These are phyloP conservation scores for Ramphastos sulfuratus DNA, from an alignment of 2,113 vertebrate genomes.

Conservation along the genomic window DNA sequence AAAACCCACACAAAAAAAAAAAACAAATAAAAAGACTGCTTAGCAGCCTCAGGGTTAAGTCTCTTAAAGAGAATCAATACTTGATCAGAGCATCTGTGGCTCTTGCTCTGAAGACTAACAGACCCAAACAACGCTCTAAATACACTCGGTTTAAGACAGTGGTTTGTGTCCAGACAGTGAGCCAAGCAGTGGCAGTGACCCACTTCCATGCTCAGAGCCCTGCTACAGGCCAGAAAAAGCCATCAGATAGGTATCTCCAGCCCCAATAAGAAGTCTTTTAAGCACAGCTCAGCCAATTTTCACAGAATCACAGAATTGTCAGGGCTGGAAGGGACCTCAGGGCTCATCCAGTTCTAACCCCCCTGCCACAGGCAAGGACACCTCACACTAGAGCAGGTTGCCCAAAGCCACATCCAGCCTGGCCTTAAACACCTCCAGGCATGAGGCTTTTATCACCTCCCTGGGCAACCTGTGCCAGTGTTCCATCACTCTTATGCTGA, in stretches of 20 bases:
- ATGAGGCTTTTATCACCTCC: no score
- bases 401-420: no score
- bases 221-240: background rate
- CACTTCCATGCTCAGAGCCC: background rate
- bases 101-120: background rate
- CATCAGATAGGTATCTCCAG: background rate
- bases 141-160: background rate
- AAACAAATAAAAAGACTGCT: conserved; percentile 22
- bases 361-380: no score
- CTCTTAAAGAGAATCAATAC: background rate
- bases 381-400: no score
- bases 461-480: no score
- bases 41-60: conserved; percentile 7
- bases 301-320: no score
- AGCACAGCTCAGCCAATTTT: no score
- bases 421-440: no score
- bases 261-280: background rate
- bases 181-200: background rate
- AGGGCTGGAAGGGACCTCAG: no score
- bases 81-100: background rate
- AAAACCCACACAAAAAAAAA: background rate
- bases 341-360: no score
- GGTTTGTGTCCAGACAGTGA: background rate
- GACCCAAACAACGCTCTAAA: background rate
- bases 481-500: background rate